Conservation (phyloP, 1,140 invertebrate species). For the Trachymyrmex septentrionalis region DNA sequence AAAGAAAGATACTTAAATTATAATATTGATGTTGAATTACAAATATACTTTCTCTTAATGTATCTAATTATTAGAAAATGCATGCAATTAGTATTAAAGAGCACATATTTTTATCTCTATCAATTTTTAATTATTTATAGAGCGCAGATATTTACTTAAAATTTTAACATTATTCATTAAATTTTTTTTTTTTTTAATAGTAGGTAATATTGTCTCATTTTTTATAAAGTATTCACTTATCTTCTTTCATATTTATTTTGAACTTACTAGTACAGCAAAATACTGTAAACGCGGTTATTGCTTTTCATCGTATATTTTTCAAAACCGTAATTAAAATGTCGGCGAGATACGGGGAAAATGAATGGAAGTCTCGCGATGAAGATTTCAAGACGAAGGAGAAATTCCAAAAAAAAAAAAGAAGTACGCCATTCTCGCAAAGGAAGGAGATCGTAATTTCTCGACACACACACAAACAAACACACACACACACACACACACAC, state of each 20-base stretch:
- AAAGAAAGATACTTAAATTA: neutral
- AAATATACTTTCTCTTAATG: neutral
- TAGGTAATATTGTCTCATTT: neutral
- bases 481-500: neutral
- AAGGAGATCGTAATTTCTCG: neutral
- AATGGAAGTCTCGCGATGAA: neutral
- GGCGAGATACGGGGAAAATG: neutral
- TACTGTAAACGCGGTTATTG: slow-evolving; percentile 3
- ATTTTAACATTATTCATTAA: neutral
- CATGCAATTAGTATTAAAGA: neutral
- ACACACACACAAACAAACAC: neutral
- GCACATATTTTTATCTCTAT: neutral
- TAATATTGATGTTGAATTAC: neutral
- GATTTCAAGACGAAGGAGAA: slow-evolving; percentile 27
- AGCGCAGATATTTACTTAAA: neutral
- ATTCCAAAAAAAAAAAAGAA: slow-evolving; percentile 1
- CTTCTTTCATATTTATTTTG: neutral
- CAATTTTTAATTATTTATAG: neutral
- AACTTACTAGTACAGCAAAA: neutral
- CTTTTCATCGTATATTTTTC: slow-evolving; percentile 10
- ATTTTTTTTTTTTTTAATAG: neutral
- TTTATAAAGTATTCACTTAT: neutral
- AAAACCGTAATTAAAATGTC: slow-evolving; percentile 45
- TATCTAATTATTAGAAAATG: neutral
- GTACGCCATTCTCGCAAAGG: neutral